Evolutionary conservation across 2,888 invertebrate species (phyloP).

Genomic region (Tipula helvola): DNA sequence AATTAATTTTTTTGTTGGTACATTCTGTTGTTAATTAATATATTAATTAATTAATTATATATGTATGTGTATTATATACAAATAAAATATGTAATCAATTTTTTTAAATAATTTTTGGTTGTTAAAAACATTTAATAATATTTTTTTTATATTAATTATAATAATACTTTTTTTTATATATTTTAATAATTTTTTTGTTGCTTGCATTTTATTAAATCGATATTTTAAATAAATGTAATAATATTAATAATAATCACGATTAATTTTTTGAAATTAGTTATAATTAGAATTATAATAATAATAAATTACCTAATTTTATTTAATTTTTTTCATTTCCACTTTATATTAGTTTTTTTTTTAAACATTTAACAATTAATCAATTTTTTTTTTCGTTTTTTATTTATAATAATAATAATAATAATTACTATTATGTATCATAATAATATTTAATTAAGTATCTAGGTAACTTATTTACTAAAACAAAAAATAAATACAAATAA

Average conservation of each 20-base stretch:
- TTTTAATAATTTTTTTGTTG: conserved; percentile 4
- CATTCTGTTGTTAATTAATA: not conserved
- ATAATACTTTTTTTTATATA: not conserved
- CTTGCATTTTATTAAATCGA: not conserved
- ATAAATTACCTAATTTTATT: not conserved
- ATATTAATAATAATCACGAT: not conserved
- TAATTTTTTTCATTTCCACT: not conserved
- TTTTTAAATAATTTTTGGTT: not conserved
- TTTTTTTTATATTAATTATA: not conserved
- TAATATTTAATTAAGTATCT: not conserved
- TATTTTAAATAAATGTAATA: not conserved
- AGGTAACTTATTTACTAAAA: not conserved
- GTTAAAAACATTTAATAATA: not conserved
- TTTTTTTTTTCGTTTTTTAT: not conserved
- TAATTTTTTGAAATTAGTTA: not conserved
- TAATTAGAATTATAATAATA: not conserved
- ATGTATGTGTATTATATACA: not conserved
- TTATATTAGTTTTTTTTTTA: not conserved
- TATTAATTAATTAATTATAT: not conserved
- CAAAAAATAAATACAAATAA: not conserved
- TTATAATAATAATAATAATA: not conserved
- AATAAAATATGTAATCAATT: not conserved
- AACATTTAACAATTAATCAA: not conserved
- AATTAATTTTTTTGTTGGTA: not conserved
- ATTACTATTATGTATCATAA: not conserved